These are phyloP conservation scores for Philaethria dido DNA, from an alignment of 2,888 invertebrate genomes.

Conservation along the genomic window DNA sequence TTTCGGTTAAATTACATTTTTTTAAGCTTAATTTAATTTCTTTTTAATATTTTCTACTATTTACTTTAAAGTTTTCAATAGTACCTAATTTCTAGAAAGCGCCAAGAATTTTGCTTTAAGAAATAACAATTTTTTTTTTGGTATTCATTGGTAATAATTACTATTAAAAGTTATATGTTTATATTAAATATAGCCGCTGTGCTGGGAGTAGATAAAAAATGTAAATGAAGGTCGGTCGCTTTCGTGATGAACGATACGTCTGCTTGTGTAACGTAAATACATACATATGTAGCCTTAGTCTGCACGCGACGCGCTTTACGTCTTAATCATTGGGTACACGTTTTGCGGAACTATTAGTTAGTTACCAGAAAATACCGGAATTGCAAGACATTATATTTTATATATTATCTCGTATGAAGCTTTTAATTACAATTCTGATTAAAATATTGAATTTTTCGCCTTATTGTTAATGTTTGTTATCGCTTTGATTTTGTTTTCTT, in stretches of 20 bases:
- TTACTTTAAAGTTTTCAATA: too few species aligned
- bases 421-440: neutral
- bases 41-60: too few species aligned
- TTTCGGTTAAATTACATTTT: too few species aligned
- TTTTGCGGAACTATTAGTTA: neutral
- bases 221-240: constrained; percentile 7
- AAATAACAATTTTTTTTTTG: neutral
- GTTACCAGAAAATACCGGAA: neutral
- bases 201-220: constrained; percentile 16
- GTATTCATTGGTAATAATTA: neutral
- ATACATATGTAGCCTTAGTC: neutral
- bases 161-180: neutral
- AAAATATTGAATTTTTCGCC: neutral
- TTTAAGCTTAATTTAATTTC: too few species aligned
- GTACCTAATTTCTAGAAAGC: too few species aligned
- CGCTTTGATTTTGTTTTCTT: neutral
- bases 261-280: neutral
- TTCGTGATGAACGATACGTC: constrained; percentile 4
- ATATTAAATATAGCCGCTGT: neutral
- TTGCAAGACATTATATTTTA: neutral
- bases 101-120: neutral
- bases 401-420: neutral
- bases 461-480: neutral
- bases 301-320: constrained; percentile 8
- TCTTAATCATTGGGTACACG: neutral